These are phyloP conservation scores for Danaus plexippus DNA, from an alignment of 1,140 invertebrate genomes.

Conservation along the genomic window DNA sequence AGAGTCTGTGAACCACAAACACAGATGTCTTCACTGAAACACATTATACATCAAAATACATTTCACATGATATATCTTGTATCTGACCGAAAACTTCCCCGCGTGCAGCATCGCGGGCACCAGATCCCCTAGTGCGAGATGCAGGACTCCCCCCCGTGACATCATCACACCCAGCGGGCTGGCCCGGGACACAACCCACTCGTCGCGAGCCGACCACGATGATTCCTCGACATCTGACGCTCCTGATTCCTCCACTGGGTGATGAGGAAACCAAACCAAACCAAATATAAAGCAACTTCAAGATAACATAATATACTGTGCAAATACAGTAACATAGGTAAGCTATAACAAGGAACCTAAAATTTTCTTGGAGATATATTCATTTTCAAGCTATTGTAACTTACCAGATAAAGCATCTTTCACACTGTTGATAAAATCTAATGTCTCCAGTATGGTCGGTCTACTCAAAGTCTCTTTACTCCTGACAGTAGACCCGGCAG, in stretches of 20 bases:
- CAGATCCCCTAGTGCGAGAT: slow-evolving; percentile 39
- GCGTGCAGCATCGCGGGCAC: slow-evolving; percentile 33
- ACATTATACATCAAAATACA: neutral
- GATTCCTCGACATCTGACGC: slow-evolving; percentile 48
- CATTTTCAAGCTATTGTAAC: slow-evolving; percentile 10
- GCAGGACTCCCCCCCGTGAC: slow-evolving; percentile 21
- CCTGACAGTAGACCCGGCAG: slow-evolving; percentile 55
- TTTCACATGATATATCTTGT: neutral
- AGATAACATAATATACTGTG: neutral
- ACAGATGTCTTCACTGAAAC: neutral
- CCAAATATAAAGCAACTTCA: too few relatives aligned
- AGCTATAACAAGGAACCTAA: too few relatives aligned
- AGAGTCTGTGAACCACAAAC: slow-evolving; percentile 29
- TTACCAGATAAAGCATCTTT: slow-evolving; percentile 57
- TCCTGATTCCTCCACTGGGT: slow-evolving; percentile 50
- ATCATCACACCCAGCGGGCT: slow-evolving; percentile 39
- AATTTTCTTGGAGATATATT: too few relatives aligned
- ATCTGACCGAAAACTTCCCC: slow-evolving; percentile 38
- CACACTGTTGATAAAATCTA: slow-evolving; percentile 62
- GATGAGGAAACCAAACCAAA: neutral
- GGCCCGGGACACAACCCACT: slow-evolving; percentile 39
- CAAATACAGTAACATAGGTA: neutral
- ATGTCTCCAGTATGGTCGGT: slow-evolving; percentile 56
- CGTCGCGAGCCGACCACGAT: slow-evolving; percentile 40
- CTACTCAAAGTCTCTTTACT: slow-evolving; percentile 49